Percentiles rank a stretch among this genome's conserved stretches.
Conservation (phyloP, 2,888 invertebrate genomes). For the Lycophotia porphyrea region DNA sequence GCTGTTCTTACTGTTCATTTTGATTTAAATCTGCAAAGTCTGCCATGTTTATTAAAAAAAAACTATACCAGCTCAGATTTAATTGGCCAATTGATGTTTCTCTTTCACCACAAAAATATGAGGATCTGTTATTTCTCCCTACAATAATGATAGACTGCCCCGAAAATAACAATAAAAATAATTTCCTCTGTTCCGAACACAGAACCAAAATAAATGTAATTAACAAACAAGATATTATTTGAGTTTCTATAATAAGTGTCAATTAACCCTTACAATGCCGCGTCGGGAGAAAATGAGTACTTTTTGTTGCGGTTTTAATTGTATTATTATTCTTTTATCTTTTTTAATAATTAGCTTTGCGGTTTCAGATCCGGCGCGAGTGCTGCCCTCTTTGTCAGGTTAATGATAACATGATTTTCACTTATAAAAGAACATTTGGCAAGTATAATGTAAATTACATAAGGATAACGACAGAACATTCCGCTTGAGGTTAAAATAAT, state of each 20-base stretch:
- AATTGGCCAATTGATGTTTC: constrained; percentile 31
- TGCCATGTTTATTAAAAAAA: constrained; percentile 7
- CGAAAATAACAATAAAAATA: constrained; percentile 30
- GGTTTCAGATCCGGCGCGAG: constrained; percentile 47
- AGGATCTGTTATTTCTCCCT: constrained; percentile 11
- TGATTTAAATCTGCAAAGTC: neutral
- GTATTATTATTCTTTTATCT: constrained; percentile 67
- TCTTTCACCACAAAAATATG: constrained; percentile 9
- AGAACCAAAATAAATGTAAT: constrained; percentile 49
- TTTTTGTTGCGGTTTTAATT: constrained; percentile 81
- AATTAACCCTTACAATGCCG: constrained; percentile 69
- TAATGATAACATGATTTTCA: constrained; percentile 75
- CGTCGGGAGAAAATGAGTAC: constrained; percentile 67
- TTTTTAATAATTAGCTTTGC: constrained; percentile 60
- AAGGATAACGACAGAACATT: constrained; percentile 42
- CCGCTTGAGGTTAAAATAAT: constrained; percentile 60
- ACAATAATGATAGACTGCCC: constrained; percentile 33
- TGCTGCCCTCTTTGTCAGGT: constrained; percentile 69
- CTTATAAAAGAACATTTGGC: constrained; percentile 70
- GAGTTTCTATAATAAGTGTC: constrained; percentile 67
- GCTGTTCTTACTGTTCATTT: neutral
- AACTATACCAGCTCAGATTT: constrained; percentile 3
- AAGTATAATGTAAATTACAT: constrained; percentile 54
- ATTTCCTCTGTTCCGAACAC: constrained; percentile 30
- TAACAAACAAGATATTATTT: constrained; percentile 54